A percentile compares a stretch with the other conserved stretches of the same genome.
phyloP scores from a whole-genome alignment of 2,797 vertebrate species.

The Syngnathus rostellatus region DNA sequence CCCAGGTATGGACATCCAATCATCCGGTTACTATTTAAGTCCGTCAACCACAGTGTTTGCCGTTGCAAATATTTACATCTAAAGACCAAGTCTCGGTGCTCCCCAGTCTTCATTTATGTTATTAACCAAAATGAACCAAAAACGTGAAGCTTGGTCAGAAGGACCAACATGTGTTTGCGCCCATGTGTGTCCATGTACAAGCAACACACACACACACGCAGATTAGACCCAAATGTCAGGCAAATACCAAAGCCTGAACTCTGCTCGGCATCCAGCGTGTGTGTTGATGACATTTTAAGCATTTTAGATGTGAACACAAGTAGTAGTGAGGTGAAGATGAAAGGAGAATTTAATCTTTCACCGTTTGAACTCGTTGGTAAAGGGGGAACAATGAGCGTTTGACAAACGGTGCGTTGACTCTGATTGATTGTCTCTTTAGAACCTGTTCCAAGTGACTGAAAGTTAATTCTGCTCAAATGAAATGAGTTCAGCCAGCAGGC shows the following conservation, averaged over 20 bases:
- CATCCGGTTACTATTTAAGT: neutral
- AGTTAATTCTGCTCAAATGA: conserved; percentile 20
- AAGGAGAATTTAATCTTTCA: neutral
- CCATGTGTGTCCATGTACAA: conserved; percentile 5
- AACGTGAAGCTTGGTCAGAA: no score
- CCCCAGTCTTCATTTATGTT: no score
- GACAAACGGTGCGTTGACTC: conserved; percentile 17
- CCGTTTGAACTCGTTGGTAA: neutral
- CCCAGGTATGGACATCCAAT: neutral
- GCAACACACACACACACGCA: neutral
- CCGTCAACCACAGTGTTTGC: no score
- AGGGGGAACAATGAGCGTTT: neutral
- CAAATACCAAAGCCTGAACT: conserved; percentile 50
- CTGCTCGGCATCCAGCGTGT: conserved; percentile 1
- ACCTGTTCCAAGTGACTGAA: conserved; percentile 25
- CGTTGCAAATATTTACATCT: no score
- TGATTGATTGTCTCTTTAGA: conserved; percentile 28
- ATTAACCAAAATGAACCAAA: no score
- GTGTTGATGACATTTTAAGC: neutral
- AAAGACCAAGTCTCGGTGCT: no score
- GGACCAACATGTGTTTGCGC: neutral
- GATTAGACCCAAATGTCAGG: conserved; percentile 49
- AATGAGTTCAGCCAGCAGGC: conserved; percentile 5
- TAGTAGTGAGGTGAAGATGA: neutral
- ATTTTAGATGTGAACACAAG: neutral